phyloP scores from a whole-genome alignment of 1,140 invertebrate genomes.

The Zaprionus ghesquierei region DNA sequence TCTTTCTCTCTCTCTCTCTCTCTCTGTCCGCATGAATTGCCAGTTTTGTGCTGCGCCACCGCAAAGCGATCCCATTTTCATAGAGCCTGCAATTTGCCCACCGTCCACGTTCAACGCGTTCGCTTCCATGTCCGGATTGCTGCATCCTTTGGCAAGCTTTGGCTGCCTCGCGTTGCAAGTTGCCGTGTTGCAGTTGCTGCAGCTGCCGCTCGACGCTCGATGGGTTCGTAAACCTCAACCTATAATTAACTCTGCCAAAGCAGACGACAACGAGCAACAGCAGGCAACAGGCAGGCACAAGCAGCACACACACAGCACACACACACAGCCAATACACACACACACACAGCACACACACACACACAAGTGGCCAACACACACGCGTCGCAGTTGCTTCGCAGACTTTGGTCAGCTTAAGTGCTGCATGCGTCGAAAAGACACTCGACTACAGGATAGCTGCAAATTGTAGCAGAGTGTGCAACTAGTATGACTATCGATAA shows the following conservation, averaged over 20 bases:
- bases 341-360: not conserved
- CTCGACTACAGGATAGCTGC: not conserved
- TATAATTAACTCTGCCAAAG: slow-evolving; percentile 76
- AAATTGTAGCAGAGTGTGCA: not conserved
- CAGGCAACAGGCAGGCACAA: slow-evolving; percentile 10
- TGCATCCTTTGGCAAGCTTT: slow-evolving; percentile 22
- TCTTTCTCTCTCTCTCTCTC: not conserved
- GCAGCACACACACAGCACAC: not conserved
- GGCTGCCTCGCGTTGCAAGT: not conserved
- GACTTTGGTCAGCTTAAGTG: slow-evolving; percentile 27
- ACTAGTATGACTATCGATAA: not conserved
- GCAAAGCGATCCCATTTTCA: slow-evolving; percentile 66
- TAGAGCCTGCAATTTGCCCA: slow-evolving; percentile 56
- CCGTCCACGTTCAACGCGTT: not conserved
- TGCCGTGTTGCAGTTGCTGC: slow-evolving; percentile 13
- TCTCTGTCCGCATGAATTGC: not conserved
- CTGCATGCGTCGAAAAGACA: not conserved
- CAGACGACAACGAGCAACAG: slow-evolving; percentile 62
- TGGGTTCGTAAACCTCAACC: slow-evolving; percentile 78
- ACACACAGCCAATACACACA: not conserved
- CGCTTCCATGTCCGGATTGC: not conserved
- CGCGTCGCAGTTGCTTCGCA: not conserved
- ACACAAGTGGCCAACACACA: too few species aligned
- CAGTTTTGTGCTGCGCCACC: slow-evolving; percentile 20
- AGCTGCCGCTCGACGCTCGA: slow-evolving; percentile 36